Base-by-base conservation (phyloP, 1,140 invertebrate genomes). In the Doryteuthis pealeii region DNA sequence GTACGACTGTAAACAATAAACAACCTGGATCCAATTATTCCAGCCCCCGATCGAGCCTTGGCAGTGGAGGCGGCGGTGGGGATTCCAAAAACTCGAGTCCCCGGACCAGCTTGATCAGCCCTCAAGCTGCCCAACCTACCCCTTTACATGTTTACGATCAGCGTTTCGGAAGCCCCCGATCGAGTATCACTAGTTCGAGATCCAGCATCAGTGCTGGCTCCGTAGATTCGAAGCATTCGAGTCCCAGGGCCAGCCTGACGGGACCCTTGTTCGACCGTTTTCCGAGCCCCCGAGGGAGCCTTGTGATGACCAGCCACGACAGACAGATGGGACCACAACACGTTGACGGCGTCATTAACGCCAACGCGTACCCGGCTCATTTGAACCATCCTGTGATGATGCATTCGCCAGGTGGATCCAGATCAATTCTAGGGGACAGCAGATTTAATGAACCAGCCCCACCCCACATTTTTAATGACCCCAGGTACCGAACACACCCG, bases 1-100 rank as follows among this genome's bases (percentile, higher is more conserved):
- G 31, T 68, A 33, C 32, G 18, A 32, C 2, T 33, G 30, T 32
- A 8, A 31, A 33, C 32, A 33, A 22, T 32, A 68, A 18, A 32
- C 66, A 74, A 35, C 73, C 73, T 68, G 78, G 82, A 73, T 89
- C 88, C 0, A 83, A 84, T 72, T 88, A 88, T 78, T 89, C 90
- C 79, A 90, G 90, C 74, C 90, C 90, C 65, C 87, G 89, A 68
- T 90, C 90, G 73, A 91, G 90, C 84, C 83, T 91, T 31, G 91
- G 91, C 81, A 90, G 90, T 76, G 89, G 91, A 74, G 91, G 91
- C 80, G 90, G 90, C 75, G 89, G 91, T 75, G 90, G 91, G 79
- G 91, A 89, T 79, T 89, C 92, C 30, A 90, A 91, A 71, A 84
- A 85, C 77, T 88, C 86, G 31, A 92, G 91, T 85, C 91, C 91